Percentiles rank a stretch among this genome's conserved stretches.
Conservation (phyloP, 2,113 vertebrate genomes). For the Callospermophilus lateralis region DNA sequence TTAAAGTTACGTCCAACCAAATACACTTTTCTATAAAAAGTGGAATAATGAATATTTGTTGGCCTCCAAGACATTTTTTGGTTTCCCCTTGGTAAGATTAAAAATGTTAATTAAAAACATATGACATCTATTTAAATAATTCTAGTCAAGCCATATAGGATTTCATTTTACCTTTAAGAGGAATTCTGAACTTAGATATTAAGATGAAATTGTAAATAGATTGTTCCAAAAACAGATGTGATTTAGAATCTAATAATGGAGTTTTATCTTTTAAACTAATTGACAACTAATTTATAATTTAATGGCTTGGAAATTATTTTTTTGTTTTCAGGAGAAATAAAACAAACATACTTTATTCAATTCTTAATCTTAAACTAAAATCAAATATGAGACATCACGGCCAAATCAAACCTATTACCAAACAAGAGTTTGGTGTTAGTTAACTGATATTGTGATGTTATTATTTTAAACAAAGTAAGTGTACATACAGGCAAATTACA, state of each 20-base stretch:
- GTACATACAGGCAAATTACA: neutral
- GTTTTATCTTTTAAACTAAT: neutral
- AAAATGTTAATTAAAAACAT: conserved; percentile 53
- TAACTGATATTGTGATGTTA: neutral
- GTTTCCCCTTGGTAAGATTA: neutral
- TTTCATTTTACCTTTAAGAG: neutral
- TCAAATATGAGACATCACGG: neutral
- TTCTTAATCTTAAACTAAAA: conserved; percentile 31
- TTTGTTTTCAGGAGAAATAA: conserved; percentile 16
- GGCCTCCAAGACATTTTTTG: neutral
- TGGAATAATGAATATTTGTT: conserved; percentile 46
- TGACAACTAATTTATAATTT: conserved; percentile 29
- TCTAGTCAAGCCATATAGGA: neutral
- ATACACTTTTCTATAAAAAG: neutral
- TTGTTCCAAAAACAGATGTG: conserved; percentile 20
- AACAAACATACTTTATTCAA: neutral
- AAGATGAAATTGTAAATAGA: conserved; percentile 9
- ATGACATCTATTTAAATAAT: conserved; percentile 32
- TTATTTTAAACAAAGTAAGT: conserved; percentile 35
- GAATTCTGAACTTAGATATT: conserved; percentile 4
- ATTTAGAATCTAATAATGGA: neutral
- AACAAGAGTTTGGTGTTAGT: neutral
- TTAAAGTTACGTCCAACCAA: conserved; percentile 65
- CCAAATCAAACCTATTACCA: neutral
- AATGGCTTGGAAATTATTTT: conserved; percentile 30